Evolutionary conservation across 2,888 invertebrate species (phyloP), one percentile per base, ranked within the genome.

Genomic region (Nomada hirtipes): DNA sequence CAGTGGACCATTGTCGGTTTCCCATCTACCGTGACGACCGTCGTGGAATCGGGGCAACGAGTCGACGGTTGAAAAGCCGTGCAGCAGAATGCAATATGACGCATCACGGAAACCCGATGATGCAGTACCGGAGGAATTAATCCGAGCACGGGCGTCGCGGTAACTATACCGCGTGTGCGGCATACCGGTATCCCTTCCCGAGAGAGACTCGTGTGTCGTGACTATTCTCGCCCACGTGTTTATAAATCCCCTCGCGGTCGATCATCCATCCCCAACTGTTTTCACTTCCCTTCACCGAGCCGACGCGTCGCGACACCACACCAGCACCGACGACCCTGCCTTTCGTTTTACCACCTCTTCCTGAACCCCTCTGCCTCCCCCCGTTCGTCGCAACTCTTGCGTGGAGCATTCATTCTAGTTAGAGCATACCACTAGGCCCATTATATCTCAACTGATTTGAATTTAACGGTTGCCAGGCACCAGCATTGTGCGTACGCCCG

Each of bases 381-480:
- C 64, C 42, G 57, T 18, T 47, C 42, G 18, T 18, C 29, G 69
- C 53, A 47, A 68, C 73, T 78, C 83, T 83, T 75, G 83, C 26
- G 20, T 65, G 79, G 83, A 83, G 86, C 87, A 88, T 90, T 86
- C 86, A 89, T 89, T 84, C 90, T 90, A 86, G 91, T 89, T 90
- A 89, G 86, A 90, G 87, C 84, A 85, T 86, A 86, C 87, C 88
- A 84, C 83, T 85, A 82, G 70, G 61, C 85, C 88, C 86, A 85
- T 88, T 89, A 84, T 87, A 89, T 89, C 87, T 86, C 86, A 76
- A 88, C 87, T 89, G 89, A 91, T 91, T 91, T 91, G 88, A 91
- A 91, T 91, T 91, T 91, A 91, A 91, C 91, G 91, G 89, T 88
- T 86, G 88, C 85, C 86, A 83, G 80, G 76, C 76, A 53, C 80